Conservation (phyloP, 64 coral and sea anemone genomes). For the Dendrophyllia cribrosa region DNA sequence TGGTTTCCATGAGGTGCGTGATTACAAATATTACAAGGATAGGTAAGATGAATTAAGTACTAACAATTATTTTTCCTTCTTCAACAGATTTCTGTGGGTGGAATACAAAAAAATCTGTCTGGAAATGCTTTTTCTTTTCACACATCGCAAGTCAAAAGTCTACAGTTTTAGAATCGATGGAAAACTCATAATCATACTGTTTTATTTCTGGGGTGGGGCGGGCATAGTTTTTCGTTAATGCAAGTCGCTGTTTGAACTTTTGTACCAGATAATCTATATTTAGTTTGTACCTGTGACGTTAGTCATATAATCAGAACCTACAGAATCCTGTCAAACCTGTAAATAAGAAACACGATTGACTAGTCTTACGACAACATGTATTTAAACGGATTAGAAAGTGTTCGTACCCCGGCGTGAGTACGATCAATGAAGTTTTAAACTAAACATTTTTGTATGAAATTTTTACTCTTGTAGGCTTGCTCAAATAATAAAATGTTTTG, state of each 20-base stretch:
- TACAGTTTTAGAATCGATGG: not conserved
- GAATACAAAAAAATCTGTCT: not conserved
- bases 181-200: not conserved
- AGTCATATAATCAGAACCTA: slow-evolving; percentile 18
- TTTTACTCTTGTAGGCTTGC: slow-evolving; percentile 59
- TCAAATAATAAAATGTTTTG: slow-evolving; percentile 41
- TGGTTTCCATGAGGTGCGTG: too few species aligned
- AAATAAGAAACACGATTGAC: slow-evolving; percentile 31
- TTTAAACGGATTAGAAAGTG: slow-evolving; percentile 48
- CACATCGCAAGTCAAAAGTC: not conserved
- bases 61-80: too few species aligned
- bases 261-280: slow-evolving; percentile 10
- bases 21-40: too few species aligned
- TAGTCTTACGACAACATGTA: slow-evolving; percentile 17
- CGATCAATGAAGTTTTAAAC: slow-evolving; percentile 42
- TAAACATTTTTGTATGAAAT: slow-evolving; percentile 60
- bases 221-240: slow-evolving; percentile 17
- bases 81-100: not conserved
- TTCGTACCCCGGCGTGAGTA: not conserved
- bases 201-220: not conserved
- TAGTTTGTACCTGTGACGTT: not conserved
- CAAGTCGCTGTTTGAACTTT: slow-evolving; percentile 43
- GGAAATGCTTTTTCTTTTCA: not conserved
- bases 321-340: slow-evolving; percentile 35
- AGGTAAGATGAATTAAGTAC: too few species aligned